A percentile compares a stretch with the other conserved stretches of the same genome.
Evolutionary conservation across 1,140 invertebrate species (phyloP).

Genomic region (Scaptomyza montana): DNA sequence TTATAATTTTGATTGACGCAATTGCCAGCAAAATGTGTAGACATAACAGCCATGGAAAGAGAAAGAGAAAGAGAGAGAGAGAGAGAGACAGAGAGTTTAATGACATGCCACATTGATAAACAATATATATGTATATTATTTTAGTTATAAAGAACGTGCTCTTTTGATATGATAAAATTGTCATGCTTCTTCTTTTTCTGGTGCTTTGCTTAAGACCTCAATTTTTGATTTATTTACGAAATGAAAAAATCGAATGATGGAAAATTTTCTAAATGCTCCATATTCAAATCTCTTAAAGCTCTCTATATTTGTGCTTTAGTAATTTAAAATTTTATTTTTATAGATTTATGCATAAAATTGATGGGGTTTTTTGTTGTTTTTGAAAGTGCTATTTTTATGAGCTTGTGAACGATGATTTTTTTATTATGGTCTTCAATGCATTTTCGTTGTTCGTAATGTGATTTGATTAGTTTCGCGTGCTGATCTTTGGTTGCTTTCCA

Average conservation of each 20-base stretch:
- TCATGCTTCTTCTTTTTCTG: background rate
- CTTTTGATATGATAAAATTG: background rate
- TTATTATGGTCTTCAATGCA: background rate
- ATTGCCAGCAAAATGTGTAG: background rate
- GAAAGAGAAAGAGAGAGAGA: background rate
- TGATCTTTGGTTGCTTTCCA: slow-evolving; percentile 29
- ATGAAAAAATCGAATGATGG: too few relatives aligned
- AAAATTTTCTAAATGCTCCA: too few relatives aligned
- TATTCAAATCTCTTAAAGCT: too few relatives aligned
- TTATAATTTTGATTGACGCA: slow-evolving; percentile 28
- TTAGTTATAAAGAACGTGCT: slow-evolving; percentile 8
- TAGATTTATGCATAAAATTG: background rate
- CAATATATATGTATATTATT: background rate
- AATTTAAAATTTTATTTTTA: background rate
- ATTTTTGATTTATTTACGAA: background rate
- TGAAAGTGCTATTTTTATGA: background rate
- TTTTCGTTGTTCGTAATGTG: slow-evolving; percentile 7
- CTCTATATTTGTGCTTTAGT: too few relatives aligned
- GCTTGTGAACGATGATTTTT: slow-evolving; percentile 12
- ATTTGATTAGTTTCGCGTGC: slow-evolving; percentile 16
- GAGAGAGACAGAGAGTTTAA: too few relatives aligned
- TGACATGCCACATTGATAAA: slow-evolving; percentile 5
- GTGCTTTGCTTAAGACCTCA: too few relatives aligned
- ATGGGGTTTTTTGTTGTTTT: slow-evolving; percentile 1
- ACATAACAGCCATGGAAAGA: background rate